Evolutionary conservation across 2,888 invertebrate species (phyloP).

Genomic region (Monoplex corrugatus): DNA sequence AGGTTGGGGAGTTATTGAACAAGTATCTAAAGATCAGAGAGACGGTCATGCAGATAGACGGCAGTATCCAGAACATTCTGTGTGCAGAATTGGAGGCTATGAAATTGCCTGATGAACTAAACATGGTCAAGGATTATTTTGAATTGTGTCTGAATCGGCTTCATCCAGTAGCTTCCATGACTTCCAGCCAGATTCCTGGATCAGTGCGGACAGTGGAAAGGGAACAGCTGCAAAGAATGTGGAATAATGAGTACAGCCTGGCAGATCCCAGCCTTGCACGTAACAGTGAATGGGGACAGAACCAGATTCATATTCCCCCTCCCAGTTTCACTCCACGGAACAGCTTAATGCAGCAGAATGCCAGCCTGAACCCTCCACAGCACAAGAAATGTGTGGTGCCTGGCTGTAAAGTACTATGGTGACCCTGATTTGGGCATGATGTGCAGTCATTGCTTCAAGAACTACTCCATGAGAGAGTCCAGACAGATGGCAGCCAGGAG

Average conservation of each 20-base stretch:
- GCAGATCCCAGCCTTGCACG: neutral
- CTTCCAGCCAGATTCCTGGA: neutral
- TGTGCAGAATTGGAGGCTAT: slow-evolving; percentile 60
- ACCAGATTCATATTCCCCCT: neutral
- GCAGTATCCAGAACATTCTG: slow-evolving; percentile 56
- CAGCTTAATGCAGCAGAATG: neutral
- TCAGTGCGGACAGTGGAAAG: neutral
- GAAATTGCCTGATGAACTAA: slow-evolving; percentile 60
- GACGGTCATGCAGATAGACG: slow-evolving; percentile 54
- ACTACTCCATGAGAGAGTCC: slow-evolving; percentile 62
- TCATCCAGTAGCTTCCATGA: neutral
- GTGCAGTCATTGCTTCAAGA: slow-evolving; percentile 68
- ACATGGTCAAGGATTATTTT: slow-evolving; percentile 62
- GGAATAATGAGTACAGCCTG: neutral
- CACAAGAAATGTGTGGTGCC: slow-evolving; percentile 57
- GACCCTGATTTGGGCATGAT: slow-evolving; percentile 59
- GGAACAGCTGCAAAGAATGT: slow-evolving; percentile 20
- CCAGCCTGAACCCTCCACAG: neutral
- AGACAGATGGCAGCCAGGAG: neutral
- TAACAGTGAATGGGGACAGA: neutral
- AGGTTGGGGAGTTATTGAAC: slow-evolving; percentile 62
- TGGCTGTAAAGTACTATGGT: slow-evolving; percentile 65
- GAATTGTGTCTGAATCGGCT: slow-evolving; percentile 55
- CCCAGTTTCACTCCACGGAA: slow-evolving; percentile 18
- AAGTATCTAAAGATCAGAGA: slow-evolving; percentile 70